Evolutionary conservation across 2,113 vertebrate genomes (phyloP).

Genomic region (Ramphastos sulfuratus): DNA sequence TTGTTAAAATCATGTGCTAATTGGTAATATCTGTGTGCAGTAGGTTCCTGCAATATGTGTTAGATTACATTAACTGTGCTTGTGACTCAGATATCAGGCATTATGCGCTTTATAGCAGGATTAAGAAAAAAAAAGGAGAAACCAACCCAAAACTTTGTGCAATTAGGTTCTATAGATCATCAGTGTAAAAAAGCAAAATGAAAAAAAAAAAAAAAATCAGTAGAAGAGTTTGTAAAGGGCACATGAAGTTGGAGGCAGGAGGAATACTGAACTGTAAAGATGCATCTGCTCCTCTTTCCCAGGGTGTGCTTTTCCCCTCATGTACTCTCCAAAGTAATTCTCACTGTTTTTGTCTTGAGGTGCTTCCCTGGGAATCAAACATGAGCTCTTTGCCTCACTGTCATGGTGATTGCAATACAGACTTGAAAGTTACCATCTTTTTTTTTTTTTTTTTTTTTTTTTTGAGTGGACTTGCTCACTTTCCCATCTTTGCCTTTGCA

Average conservation of each 20-base stretch:
- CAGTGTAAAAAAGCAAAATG: constrained; percentile 45
- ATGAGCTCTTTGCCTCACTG: constrained; percentile 37
- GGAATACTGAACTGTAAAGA: constrained; percentile 20
- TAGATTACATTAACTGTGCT: constrained; percentile 74
- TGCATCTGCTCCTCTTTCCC: constrained; percentile 65
- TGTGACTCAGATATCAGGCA: constrained; percentile 68
- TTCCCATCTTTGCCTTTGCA: constrained; percentile 41
- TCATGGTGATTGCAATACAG: constrained; percentile 25
- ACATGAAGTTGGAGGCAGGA: constrained; percentile 32
- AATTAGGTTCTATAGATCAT: constrained; percentile 75
- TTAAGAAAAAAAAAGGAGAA: not conserved
- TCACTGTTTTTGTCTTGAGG: constrained; percentile 63
- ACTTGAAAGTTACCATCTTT: constrained; percentile 30
- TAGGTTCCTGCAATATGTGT: constrained; percentile 71
- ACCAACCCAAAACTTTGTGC: not conserved
- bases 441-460: not conserved
- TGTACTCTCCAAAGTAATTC: constrained; percentile 50
- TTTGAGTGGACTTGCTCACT: constrained; percentile 18
- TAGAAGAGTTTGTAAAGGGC: constrained; percentile 36
- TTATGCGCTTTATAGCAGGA: constrained; percentile 57
- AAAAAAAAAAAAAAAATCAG: not conserved
- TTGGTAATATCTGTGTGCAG: constrained; percentile 76
- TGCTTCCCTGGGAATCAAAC: constrained; percentile 51
- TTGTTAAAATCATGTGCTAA: constrained; percentile 77
- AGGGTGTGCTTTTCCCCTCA: constrained; percentile 39